Evolutionary conservation across 2,888 invertebrate genomes (phyloP), one percentile per base, ranked within the genome.

Genomic region (Helobdella robusta): DNA sequence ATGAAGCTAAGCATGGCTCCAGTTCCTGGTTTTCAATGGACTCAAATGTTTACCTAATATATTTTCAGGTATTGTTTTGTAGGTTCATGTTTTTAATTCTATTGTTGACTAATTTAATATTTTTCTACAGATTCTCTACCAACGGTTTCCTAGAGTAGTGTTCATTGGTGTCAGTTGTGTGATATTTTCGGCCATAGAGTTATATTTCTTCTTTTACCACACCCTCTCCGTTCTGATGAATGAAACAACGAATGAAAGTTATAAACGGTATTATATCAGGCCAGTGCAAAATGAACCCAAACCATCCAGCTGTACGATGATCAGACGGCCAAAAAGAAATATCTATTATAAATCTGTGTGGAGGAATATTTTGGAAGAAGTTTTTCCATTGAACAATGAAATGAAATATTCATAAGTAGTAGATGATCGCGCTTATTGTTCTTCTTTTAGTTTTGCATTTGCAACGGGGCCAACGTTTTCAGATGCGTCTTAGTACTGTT

Each of bases 181-280:
- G 2, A 71, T 75, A 30, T 64, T 76, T 23, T 70, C 72, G 2
- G 61, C 75, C 23, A 64, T 75, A 6, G 69, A 77, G 28, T 70
- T 70, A 20, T 67, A 72, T 20, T 77, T 78, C 66, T 69, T 73
- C 0, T 48, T 65, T 30, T 77, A 77, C 65, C 78, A 78, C 62
- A 8, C 74, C 30, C 75, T 73, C 69, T 73, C 77, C 18, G 65
- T 74, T n/a, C 46, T 67, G 32, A 73, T 69, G 56, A 78, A 78
- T 68, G 75, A 77, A 67, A 78, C 78, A 4, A 77, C 77, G 30
- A 77, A 77, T 62, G 78, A 78, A 67, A 70, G 75, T 34, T 74
- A 77, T 70, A 77, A 77, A 68, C 46, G 44, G 23, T 20, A 64
- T 30, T 23, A 5, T 20, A 35, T 68, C 6, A 34, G 28, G n/a